Evolutionary conservation across 2,113 vertebrate species (phyloP), one percentile per base, ranked within the genome.

Genomic region (Rattus rattus): DNA sequence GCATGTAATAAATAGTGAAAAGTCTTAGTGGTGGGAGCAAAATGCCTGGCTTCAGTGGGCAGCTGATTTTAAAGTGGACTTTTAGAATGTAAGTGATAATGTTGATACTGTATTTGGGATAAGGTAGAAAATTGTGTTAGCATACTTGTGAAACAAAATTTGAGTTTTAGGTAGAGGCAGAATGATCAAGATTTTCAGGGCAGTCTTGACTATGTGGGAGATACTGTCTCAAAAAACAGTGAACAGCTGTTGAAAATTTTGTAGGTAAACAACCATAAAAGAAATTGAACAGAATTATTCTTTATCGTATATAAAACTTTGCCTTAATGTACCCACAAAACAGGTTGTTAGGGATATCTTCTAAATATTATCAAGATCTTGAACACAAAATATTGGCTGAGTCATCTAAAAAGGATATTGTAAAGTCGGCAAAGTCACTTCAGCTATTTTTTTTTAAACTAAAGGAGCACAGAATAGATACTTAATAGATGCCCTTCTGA

Each of bases 361-460:
- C 20, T 59, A 20, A 72, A 90, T 65, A 85, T 95, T 85, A 72
- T 80, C 22, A 85, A 86, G 33, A 43, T 81, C 24, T 61, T 95
- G 61, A 92, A 96, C 86, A 94, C 12, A 85, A 85, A 77, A 56
- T 67, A 65, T 81, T 92, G 76, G 30, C 88, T 33, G 95, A 49
- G 24, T 96, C 75, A 92, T 90, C 92, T 96, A 88, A 92, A 95
- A 96, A 84, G 65, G 79, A 94, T 52, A 92, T 85, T 95, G 54
- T 56, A 96, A 96, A 95, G 90, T 43, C 30, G 65, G 30, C 39
- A 43, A 93, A 88, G 52, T 92, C 72, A 90, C n/a, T 90, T 36
- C 7, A 79, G 30, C 20, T 28, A n/a, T 33, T 76, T 91, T 75
- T 96, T 90, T 81, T 95, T 88, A 54, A 36, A 90, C 33, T 94